Evolutionary conservation across 1,140 invertebrate species (phyloP), one percentile per base, ranked within the genome.

Genomic region (Aphelenchoides fujianensis): DNA sequence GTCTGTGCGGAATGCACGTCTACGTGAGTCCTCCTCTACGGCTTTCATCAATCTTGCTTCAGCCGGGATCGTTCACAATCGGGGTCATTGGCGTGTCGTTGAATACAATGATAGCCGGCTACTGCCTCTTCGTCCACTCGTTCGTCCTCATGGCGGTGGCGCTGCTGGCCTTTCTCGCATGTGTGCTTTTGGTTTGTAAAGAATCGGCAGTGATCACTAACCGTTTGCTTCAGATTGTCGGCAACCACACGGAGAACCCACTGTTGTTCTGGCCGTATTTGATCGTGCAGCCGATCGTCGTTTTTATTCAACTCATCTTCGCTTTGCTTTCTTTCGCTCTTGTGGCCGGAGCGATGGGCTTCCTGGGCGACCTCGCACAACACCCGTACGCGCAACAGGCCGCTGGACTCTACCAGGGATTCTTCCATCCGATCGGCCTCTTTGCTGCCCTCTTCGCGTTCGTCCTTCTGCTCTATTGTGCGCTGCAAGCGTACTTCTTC

Each of bases 391-490:
- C 55, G 12, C 55, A 59, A 23, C 55, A 59, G 34, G 19, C 34
- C 7, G 55, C 19, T 32, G 55, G 5, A 16, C 55, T 59, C 5
- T 59, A 59, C 19, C 55, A 5, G 7, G 55, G 12, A 7, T 19
- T 59, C 19, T 59, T 59, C 34, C 55, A 59, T 59, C 55, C 55
- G 5, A 59, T 59, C 34, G 55, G 55, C 28, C 28, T 59, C 12
- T 59, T 59, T 59, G 5, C 55, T 16, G 5, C 23, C 34, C 12
- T 59, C 12, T 59, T 59, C 19, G 55, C 27, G 28, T 19, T 59
- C 5, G 7, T 59, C 34, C 5, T 59, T 7, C 55, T 59, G 28
- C 23, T 59, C 7, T 19, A 7, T 5, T 5, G 5, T 7, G 19
- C 34, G 28, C 5, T 19, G 27, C 5, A 59, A 59, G 55, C 55